Conservation (phyloP, 2,113 vertebrate species). For the Caloenas nicobarica region DNA sequence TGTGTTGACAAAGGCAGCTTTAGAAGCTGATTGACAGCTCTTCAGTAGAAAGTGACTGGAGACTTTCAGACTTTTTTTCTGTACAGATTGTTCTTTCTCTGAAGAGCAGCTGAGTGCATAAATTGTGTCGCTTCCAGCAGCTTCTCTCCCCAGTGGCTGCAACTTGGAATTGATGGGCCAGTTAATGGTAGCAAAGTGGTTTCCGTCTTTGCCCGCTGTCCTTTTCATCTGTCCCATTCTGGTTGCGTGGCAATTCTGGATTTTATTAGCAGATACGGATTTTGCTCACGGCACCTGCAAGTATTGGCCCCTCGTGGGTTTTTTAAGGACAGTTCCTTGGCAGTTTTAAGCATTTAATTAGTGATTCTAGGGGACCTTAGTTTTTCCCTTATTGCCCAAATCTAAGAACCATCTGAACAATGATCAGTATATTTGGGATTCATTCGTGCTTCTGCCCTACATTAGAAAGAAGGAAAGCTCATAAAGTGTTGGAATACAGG, state of each 20-base stretch:
- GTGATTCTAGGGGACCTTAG: not conserved
- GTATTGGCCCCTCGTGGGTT: rapidly evolving
- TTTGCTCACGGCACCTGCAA: not conserved
- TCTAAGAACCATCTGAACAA: not conserved
- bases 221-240: not conserved
- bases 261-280: not conserved
- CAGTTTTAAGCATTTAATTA: not conserved
- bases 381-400: not conserved
- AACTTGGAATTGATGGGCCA: not conserved
- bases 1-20: not conserved
- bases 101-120: constrained; percentile 3
- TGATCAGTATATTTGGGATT: not conserved
- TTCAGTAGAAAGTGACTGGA: not conserved
- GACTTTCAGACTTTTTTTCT: not conserved
- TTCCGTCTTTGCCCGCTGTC: not conserved
- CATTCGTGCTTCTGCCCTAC: not conserved
- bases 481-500: not conserved
- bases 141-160: not conserved
- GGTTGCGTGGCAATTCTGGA: not conserved
- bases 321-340: not conserved
- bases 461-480: not conserved
- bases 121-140: constrained; percentile 8
- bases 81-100: not conserved
- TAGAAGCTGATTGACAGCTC: not conserved
- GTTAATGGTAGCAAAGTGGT: not conserved